Percentiles rank a stretch among this genome's conserved stretches.
Evolutionary conservation across 2,113 vertebrate genomes (phyloP).

Genomic region (Phylloscopus trochiloides): DNA sequence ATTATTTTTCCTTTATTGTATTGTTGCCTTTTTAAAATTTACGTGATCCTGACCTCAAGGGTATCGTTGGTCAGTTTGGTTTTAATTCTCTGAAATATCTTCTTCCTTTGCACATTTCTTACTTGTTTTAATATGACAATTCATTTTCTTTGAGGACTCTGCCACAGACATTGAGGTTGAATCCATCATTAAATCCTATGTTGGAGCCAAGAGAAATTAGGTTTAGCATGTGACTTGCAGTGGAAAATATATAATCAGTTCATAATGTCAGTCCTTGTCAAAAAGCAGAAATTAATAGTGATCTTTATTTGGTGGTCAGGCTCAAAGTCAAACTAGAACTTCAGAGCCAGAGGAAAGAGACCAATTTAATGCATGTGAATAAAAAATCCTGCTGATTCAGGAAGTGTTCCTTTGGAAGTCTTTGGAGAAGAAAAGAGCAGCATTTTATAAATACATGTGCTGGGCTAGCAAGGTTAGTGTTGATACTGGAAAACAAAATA

Average conservation of each 20-base stretch:
- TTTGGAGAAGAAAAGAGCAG: neutral
- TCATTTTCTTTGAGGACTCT: neutral
- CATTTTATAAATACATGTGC: neutral
- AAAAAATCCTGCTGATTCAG: conserved; percentile 7
- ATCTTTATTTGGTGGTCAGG: conserved; percentile 12
- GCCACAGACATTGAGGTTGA: neutral
- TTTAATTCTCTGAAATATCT: neutral
- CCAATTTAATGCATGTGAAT: neutral
- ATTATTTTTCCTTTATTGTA: neutral
- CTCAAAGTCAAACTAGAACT: conserved; percentile 23
- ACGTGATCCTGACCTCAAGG: neutral
- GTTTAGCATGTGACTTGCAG: neutral
- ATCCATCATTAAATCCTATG: neutral
- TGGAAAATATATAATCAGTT: conserved; percentile 6
- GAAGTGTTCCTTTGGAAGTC: neutral
- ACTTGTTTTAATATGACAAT: neutral
- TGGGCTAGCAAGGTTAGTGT: neutral
- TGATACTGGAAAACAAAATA: neutral
- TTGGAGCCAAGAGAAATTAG: neutral
- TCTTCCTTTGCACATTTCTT: neutral
- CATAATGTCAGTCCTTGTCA: neutral
- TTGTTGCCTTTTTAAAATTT: neutral
- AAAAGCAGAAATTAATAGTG: conserved; percentile 22
- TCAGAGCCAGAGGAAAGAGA: neutral
- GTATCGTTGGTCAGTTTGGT: neutral